These are phyloP conservation scores for Gallinago nigripennis DNA, from an alignment of 2,797 vertebrate genomes.

Conservation along the genomic window DNA sequence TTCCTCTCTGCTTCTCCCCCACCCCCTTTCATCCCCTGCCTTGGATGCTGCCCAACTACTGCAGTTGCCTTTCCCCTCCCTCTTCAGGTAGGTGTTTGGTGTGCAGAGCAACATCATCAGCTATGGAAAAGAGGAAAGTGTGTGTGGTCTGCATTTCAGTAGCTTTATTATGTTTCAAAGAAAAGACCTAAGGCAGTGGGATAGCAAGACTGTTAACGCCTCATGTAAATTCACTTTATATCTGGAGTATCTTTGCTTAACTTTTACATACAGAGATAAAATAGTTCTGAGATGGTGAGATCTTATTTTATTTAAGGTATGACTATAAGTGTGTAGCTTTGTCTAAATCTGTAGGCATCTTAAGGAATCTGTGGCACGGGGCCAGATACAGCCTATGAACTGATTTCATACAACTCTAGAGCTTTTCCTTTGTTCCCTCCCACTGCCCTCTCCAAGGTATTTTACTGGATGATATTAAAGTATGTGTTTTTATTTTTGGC, in stretches of 20 bases:
- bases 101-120: background rate
- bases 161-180: background rate
- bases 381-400: background rate
- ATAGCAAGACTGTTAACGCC: background rate
- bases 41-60: background rate
- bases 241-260: background rate
- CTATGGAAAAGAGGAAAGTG: background rate
- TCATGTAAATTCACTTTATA: background rate
- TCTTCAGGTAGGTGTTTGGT: background rate
- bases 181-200: background rate
- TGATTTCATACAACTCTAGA: accelerated
- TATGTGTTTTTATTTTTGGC: background rate
- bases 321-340: background rate
- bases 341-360: background rate
- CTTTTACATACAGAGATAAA: background rate
- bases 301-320: background rate
- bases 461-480: background rate
- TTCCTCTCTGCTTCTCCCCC: background rate
- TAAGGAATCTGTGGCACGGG: background rate
- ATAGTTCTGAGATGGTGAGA: background rate
- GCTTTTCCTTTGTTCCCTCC: background rate
- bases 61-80: background rate
- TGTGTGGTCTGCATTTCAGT: background rate
- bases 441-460: background rate
- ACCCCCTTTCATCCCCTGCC: background rate